phyloP scores from a whole-genome alignment of 2,888 invertebrate genomes.

The Parnassius mnemosyne region DNA sequence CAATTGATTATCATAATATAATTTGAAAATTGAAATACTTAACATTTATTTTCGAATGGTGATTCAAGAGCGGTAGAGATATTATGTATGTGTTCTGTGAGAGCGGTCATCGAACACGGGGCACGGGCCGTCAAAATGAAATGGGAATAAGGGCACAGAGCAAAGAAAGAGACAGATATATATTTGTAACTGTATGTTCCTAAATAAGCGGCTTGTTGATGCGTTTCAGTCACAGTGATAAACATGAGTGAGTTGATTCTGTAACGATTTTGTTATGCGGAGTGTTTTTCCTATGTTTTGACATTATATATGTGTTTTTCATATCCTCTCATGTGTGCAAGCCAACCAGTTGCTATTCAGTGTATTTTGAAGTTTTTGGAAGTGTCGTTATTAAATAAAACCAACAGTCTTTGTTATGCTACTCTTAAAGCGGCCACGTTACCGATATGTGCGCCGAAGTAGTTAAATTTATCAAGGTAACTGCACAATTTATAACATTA shows the following conservation, averaged over 20 bases:
- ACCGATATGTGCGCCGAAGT: constrained; percentile 4
- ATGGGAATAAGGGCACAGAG: not conserved
- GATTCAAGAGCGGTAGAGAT: not conserved
- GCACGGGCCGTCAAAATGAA: not conserved
- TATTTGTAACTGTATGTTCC: too few relatives aligned
- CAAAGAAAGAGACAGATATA: constrained; percentile 1
- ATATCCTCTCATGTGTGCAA: not conserved
- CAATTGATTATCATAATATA: too few relatives aligned
- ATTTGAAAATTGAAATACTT: not conserved
- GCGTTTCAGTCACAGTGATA: constrained; percentile 3
- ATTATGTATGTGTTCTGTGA: not conserved
- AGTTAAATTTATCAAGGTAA: constrained; percentile 22
- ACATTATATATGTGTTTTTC: not conserved
- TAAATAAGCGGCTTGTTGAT: not conserved
- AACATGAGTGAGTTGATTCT: not conserved
- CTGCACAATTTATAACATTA: not conserved
- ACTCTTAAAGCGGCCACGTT: not conserved
- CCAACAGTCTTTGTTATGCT: not conserved
- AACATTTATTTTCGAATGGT: not conserved
- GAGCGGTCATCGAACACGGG: too few relatives aligned
- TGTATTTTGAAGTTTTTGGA: not conserved
- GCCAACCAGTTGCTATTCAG: not conserved
- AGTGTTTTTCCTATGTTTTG: not conserved
- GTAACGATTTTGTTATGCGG: not conserved
- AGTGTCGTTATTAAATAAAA: not conserved